Evolutionary conservation across 2,888 invertebrate genomes (phyloP).

Genomic region (Pammene fasciana): DNA sequence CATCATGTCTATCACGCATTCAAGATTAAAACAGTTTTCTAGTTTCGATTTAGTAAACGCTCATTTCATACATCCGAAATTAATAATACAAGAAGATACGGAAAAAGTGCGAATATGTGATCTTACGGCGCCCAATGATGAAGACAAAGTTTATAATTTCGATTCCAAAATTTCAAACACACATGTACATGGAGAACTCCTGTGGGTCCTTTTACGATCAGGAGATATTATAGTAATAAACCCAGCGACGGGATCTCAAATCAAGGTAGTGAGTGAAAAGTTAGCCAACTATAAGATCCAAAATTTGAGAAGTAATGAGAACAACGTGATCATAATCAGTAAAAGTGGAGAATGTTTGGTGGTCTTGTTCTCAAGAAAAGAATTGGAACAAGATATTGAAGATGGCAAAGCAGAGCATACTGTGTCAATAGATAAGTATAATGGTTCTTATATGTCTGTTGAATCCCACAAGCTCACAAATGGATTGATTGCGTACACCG

Average conservation of each 20-base stretch:
- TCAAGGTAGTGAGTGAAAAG: constrained; percentile 53
- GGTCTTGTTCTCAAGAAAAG: constrained; percentile 51
- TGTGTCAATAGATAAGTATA: constrained; percentile 56
- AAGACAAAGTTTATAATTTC: constrained; percentile 49
- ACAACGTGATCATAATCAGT: constrained; percentile 60
- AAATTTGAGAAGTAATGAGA: constrained; percentile 51
- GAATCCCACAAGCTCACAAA: constrained; percentile 45
- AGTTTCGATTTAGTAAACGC: constrained; percentile 49
- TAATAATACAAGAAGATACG: constrained; percentile 59
- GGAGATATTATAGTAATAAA: constrained; percentile 62
- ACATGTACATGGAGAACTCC: constrained; percentile 55
- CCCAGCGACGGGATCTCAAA: constrained; percentile 51
- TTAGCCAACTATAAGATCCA: constrained; percentile 61
- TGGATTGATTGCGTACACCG: constrained; percentile 57
- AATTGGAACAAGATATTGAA: constrained; percentile 54
- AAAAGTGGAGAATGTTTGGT: constrained; percentile 66
- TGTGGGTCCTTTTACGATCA: constrained; percentile 67
- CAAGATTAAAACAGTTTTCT: constrained; percentile 47
- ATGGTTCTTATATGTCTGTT: constrained; percentile 37
- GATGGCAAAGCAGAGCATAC: constrained; percentile 51
- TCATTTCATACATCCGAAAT: constrained; percentile 63
- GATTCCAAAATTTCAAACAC: constrained; percentile 59
- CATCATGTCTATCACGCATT: constrained; percentile 47
- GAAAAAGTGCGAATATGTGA: constrained; percentile 52
- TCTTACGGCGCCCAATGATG: constrained; percentile 50